Conservation (phyloP, 2,113 vertebrate genomes). For the Lophochroa leadbeateri region DNA sequence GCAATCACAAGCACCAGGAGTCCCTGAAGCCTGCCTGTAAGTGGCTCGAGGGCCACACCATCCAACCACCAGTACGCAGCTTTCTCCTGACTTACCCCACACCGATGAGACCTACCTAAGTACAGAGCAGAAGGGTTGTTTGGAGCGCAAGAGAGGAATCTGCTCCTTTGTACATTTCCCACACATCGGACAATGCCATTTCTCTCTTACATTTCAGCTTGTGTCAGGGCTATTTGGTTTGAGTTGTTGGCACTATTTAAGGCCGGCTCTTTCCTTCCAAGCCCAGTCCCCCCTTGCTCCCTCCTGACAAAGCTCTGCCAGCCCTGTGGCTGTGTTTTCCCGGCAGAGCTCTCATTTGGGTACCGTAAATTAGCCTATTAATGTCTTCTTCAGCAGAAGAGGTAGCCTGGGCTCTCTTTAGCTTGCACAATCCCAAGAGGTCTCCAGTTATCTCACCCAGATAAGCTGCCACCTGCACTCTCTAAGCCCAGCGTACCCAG, state of each 20-base stretch:
- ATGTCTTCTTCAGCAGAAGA: neutral
- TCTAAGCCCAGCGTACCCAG: neutral
- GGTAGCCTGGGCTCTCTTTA: neutral
- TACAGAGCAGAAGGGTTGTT: neutral
- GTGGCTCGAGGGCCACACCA: neutral
- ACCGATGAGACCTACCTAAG: neutral
- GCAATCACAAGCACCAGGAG: neutral
- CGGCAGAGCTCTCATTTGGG: neutral
- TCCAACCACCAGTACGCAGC: neutral
- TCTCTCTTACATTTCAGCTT: neutral
- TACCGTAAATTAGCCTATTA: neutral
- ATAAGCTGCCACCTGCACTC: accelerated
- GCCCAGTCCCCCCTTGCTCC: neutral
- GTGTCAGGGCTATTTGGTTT: neutral
- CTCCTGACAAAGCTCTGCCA: neutral
- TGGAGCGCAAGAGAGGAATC: neutral
- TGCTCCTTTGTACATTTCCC: neutral
- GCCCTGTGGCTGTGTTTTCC: neutral
- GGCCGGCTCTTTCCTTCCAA: neutral
- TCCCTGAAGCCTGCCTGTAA: neutral
- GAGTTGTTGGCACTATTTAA: neutral
- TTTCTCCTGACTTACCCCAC: neutral
- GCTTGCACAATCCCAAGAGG: neutral
- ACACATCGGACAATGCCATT: neutral
- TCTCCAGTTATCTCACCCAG: neutral